Conservation (phyloP, 2,888 invertebrate genomes). For the Erebia aethiops region DNA sequence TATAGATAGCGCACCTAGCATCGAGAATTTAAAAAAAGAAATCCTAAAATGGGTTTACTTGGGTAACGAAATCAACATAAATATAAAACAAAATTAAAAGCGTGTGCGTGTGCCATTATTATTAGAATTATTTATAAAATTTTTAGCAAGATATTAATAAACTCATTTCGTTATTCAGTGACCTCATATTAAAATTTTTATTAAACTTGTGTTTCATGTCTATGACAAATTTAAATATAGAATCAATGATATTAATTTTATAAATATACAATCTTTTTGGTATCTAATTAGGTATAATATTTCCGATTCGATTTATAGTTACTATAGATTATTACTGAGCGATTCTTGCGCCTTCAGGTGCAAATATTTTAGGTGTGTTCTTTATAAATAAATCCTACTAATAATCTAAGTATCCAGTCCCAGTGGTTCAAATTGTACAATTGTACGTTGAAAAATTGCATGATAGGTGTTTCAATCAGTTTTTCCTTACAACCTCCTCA, state of each 20-base stretch:
- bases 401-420: too few relatives aligned
- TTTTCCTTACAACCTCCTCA: too few relatives aligned
- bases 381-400: too few relatives aligned
- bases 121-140: slow-evolving; percentile 20
- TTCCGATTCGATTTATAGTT: background rate
- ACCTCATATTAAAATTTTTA: background rate
- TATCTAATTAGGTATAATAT: too few relatives aligned
- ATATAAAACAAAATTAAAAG: slow-evolving; percentile 62
- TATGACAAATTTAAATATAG: too few relatives aligned
- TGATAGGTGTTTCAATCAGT: too few relatives aligned
- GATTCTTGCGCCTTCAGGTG: background rate
- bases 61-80: slow-evolving; percentile 79
- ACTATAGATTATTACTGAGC: background rate
- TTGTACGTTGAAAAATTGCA: too few relatives aligned
- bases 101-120: slow-evolving; percentile 27
- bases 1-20: slow-evolving; percentile 62
- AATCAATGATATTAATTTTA: too few relatives aligned
- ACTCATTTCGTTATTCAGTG: background rate
- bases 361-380: too few relatives aligned
- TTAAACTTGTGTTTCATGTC: background rate
- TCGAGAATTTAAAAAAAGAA: slow-evolving; percentile 76
- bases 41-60: slow-evolving; percentile 77
- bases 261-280: too few relatives aligned
- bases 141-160: background rate
- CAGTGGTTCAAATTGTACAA: too few relatives aligned